A percentile compares a stretch with the other conserved stretches of the same genome.
These are phyloP conservation scores for Anarsia innoxiella DNA, from an alignment of 2,888 invertebrate genomes.

Conservation along the genomic window DNA sequence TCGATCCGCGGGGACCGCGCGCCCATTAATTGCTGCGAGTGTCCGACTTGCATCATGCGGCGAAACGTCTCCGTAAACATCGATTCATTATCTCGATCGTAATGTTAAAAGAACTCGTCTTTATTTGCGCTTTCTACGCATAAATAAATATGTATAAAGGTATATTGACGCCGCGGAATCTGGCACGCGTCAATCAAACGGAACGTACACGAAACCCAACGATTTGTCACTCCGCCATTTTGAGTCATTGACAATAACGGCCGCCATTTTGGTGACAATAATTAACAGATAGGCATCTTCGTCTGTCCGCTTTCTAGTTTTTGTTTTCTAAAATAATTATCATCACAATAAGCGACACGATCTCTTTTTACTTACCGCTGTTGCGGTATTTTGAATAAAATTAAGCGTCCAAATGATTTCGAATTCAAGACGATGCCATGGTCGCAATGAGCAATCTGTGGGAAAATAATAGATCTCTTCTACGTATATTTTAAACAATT, in stretches of 20 bases:
- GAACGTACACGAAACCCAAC: conserved; percentile 58
- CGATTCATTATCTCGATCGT: conserved; percentile 60
- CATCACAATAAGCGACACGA: conserved; percentile 69
- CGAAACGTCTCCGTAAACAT: conserved; percentile 40
- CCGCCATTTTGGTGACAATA: conserved; percentile 72
- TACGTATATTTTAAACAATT: conserved; percentile 24
- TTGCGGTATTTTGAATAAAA: conserved; percentile 72
- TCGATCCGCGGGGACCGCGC: neutral
- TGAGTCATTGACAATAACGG: conserved; percentile 59
- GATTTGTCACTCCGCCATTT: conserved; percentile 71
- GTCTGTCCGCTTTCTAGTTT: conserved; percentile 69
- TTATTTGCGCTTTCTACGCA: conserved; percentile 72
- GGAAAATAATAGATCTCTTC: conserved; percentile 45
- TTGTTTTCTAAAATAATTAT: conserved; percentile 73
- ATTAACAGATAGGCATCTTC: conserved; percentile 71
- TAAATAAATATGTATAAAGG: conserved; percentile 69
- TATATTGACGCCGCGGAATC: conserved; percentile 56
- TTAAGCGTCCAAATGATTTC: conserved; percentile 56
- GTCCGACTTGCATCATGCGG: conserved; percentile 35
- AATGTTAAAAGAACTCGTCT: conserved; percentile 60
- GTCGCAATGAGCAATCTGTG: conserved; percentile 49
- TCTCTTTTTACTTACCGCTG: conserved; percentile 69
- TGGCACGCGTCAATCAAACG: conserved; percentile 74
- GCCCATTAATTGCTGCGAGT: conserved; percentile 23
- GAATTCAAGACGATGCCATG: conserved; percentile 46